These are phyloP conservation scores for Darevskia mixta DNA, from an alignment of 2,797 vertebrate species.

Conservation along the genomic window DNA sequence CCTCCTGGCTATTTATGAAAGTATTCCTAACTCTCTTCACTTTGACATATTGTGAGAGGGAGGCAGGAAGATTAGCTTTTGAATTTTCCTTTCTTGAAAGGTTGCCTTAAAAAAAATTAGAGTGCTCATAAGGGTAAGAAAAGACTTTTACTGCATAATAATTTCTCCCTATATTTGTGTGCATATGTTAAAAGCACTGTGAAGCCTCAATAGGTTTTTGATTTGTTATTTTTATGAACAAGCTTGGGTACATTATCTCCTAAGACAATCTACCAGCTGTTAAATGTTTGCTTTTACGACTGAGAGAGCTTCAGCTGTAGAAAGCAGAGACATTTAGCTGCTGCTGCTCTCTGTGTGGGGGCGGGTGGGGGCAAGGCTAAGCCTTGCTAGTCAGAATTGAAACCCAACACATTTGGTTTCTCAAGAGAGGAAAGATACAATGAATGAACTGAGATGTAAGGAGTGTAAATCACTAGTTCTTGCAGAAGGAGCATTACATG, in stretches of 20 bases:
- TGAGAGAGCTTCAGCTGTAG: constrained; percentile 37
- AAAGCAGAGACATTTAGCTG: constrained; percentile 38
- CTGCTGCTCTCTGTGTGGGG: not conserved
- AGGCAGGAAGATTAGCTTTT: not conserved
- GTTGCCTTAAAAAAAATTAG: not conserved
- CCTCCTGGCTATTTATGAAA: not conserved
- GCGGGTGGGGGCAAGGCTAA: not conserved
- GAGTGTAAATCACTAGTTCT: not conserved
- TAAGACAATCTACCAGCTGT: constrained; percentile 44
- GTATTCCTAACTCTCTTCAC: not conserved
- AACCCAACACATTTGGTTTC: not conserved
- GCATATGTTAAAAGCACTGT: constrained; percentile 46
- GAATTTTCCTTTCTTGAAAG: not conserved
- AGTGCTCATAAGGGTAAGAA: constrained; percentile 5
- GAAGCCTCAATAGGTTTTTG: constrained; percentile 35
- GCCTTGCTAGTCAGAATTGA: not conserved
- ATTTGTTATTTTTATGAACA: constrained; percentile 58
- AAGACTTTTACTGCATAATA: constrained; percentile 31
- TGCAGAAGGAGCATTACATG: not conserved
- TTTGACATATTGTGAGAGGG: constrained; percentile 1
- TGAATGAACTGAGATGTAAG: not conserved
- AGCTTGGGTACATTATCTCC: constrained; percentile 39
- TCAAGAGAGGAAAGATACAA: not conserved
- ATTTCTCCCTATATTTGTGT: constrained; percentile 19
- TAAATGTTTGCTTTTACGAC: constrained; percentile 56